Base-by-base conservation (phyloP, 2,888 invertebrate species). In the Acanthoscelides obtectus region DNA sequence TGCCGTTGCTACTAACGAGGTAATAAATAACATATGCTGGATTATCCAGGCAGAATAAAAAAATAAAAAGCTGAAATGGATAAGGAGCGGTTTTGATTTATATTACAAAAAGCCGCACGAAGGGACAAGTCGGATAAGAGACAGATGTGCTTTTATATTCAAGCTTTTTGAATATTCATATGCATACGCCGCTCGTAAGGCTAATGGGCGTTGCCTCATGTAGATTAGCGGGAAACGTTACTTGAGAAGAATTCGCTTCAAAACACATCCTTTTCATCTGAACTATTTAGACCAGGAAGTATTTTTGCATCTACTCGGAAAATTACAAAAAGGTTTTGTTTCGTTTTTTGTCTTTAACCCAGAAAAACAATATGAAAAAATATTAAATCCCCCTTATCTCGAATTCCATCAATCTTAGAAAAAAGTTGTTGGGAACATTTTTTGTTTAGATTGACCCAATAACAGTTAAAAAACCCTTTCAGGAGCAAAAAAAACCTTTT, bases 51-150 rank as follows among this genome's bases (percentile, higher is more conserved):
- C 71, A 22, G 70, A 73, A 66, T 70, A 71, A 70, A 67, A 68
- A 73, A 66, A 68, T 70, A 70, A 67, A 68, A 20, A 68, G 69
- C 69, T 67, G 64, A 21, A 66, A 69, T 63, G 70, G 70, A 73
- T 74, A 73, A 71, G 68, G 65, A 63, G 25, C n/a, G n/a, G 64
- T 70, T 66, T 70, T 70, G 65, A 22, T 70, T 70, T 66, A 21
- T 22, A 22, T 68, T 6, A 68, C 8, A 68, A 22, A 68, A 22
- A 68, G 22, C 45, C 45, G 45, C 17, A 45, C 45, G 45, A 45
- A 45, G 45, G 45, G 45, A 45, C 45, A 45, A 45, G 45, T 45
- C 45, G 17, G 45, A 45, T 45, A 45, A 45, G 5, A 6, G 17
- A 45, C 45, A 45, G 45, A 45, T 22, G 66, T 66, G 66, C 66